Evolutionary conservation across 1,140 invertebrate genomes (phyloP).

Genomic region (Drosophila kohkoa): DNA sequence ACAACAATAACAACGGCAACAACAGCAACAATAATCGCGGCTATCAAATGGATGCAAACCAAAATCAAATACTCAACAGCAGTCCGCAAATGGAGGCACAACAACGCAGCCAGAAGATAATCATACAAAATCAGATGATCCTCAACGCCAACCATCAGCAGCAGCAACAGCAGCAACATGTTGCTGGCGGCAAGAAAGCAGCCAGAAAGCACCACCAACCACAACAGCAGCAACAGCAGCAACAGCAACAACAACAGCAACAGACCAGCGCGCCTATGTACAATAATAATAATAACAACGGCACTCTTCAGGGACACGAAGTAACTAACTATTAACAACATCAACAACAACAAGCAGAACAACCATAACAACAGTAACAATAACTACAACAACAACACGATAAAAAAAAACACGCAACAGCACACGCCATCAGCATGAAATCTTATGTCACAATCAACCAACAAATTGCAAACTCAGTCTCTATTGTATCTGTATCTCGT

Average conservation of each 20-base stretch:
- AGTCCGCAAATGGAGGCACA: constrained; percentile 62
- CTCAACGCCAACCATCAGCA: constrained; percentile 78
- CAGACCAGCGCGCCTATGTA: constrained; percentile 68
- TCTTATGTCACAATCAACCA: constrained; percentile 24
- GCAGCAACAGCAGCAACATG: constrained; percentile 66
- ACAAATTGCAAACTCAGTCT: constrained; percentile 20
- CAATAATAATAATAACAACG: constrained; percentile 65
- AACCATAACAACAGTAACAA: constrained; percentile 51
- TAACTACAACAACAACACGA: constrained; percentile 35
- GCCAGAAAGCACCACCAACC: constrained; percentile 58
- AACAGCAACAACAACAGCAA: constrained; percentile 56
- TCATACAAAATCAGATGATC: constrained; percentile 84
- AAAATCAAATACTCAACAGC: constrained; percentile 63
- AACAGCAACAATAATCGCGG: constrained; percentile 61
- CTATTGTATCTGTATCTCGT: background rate
- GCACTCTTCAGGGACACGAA: constrained; percentile 71
- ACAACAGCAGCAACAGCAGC: constrained; percentile 61
- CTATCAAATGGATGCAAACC: constrained; percentile 77
- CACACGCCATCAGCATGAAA: constrained; percentile 52
- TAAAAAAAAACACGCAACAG: constrained; percentile 45
- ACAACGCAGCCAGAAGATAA: constrained; percentile 79
- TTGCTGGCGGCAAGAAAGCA: constrained; percentile 47
- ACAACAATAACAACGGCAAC: constrained; percentile 52
- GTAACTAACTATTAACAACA: constrained; percentile 79
- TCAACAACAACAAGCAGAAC: constrained; percentile 54